These are phyloP conservation scores for Lophotriccus pileatus DNA, from an alignment of 2,797 vertebrate genomes.

Conservation along the genomic window DNA sequence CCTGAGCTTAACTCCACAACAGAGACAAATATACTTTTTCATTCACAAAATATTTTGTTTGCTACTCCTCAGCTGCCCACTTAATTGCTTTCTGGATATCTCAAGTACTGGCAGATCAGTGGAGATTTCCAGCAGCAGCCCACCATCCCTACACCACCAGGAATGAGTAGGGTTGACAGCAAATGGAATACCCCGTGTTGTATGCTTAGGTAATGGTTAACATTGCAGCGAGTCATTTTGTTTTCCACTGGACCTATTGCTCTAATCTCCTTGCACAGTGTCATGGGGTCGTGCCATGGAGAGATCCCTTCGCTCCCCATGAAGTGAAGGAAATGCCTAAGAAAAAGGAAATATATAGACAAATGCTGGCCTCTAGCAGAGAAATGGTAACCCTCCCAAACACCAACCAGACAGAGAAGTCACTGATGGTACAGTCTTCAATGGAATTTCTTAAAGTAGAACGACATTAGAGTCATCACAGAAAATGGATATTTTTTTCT, in stretches of 20 bases:
- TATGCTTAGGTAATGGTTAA: background rate
- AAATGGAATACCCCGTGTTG: background rate
- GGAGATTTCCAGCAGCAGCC: background rate
- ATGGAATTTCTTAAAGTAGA: background rate
- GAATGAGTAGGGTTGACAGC: background rate
- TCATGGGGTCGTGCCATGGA: background rate
- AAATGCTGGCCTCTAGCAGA: background rate
- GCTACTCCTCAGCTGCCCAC: background rate
- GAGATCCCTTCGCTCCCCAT: background rate
- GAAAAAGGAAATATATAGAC: background rate
- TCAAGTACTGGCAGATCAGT: background rate
- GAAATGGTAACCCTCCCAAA: background rate
- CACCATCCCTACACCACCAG: background rate
- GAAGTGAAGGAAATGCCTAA: background rate
- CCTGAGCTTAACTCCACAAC: background rate
- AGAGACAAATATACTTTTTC: background rate
- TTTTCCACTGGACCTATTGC: background rate
- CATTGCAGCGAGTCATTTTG: background rate
- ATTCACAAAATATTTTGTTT: background rate
- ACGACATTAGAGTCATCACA: background rate
- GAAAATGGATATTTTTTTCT: background rate
- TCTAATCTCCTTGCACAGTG: background rate
- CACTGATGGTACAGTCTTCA: background rate
- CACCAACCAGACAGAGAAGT: background rate
- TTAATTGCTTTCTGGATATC: background rate